A percentile compares a stretch with the other conserved stretches of the same genome.
These are phyloP conservation scores for Amphiprion ocellaris DNA, from an alignment of 2,113 vertebrate genomes.

Conservation along the genomic window DNA sequence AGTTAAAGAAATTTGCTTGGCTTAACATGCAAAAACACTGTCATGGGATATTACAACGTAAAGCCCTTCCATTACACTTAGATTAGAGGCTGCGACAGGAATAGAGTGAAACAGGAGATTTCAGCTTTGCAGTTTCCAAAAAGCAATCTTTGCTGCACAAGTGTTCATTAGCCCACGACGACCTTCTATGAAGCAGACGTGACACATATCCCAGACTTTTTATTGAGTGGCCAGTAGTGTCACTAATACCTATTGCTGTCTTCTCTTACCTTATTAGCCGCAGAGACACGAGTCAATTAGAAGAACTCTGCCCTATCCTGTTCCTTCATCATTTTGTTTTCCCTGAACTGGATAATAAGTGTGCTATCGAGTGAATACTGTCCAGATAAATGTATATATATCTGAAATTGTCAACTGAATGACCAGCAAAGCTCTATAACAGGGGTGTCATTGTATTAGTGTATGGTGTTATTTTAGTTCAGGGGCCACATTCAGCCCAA, in stretches of 20 bases:
- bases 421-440: neutral
- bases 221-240: conserved; percentile 17
- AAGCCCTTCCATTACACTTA: conserved; percentile 27
- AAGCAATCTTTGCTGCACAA: neutral
- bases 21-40: conserved; percentile 53
- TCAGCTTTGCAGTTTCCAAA: neutral
- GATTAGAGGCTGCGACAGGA: conserved; percentile 7
- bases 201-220: conserved; percentile 9
- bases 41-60: conserved; percentile 46
- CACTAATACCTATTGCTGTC: neutral
- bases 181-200: conserved; percentile 19
- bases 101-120: neutral
- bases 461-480: too few species aligned
- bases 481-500: too few species aligned
- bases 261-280: conserved; percentile 48
- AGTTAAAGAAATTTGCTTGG: conserved; percentile 40
- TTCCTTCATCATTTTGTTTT: neutral
- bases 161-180: neutral
- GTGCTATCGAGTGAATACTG: too few species aligned
- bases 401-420: neutral
- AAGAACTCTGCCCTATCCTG: conserved; percentile 4
- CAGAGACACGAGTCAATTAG: conserved; percentile 57
- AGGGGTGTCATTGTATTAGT: too few species aligned
- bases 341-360: neutral
- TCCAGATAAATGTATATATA: neutral